Evolutionary conservation across 2,888 invertebrate species (phyloP).

Genomic region (Drosophila paramelanica): DNA sequence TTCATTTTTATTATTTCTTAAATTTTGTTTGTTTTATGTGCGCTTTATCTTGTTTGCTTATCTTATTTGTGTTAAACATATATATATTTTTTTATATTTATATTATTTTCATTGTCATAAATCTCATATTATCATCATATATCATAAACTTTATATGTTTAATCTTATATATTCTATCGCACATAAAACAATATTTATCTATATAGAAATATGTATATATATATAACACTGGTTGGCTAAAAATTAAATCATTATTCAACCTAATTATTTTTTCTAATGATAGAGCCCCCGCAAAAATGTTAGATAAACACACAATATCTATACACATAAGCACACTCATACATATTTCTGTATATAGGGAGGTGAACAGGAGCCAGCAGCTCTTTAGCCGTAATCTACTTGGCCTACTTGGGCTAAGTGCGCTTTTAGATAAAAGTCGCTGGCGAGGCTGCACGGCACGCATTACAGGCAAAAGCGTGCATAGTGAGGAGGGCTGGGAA

Average conservation of each 20-base stretch:
- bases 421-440: slow-evolving; percentile 80
- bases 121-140: no score
- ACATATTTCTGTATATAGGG: slow-evolving; percentile 3
- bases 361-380: slow-evolving; percentile 47
- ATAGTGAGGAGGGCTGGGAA: background rate
- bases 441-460: slow-evolving; percentile 65
- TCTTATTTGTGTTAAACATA: background rate
- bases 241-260: slow-evolving; percentile 27
- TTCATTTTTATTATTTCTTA: no score
- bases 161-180: background rate
- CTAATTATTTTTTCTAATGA: slow-evolving; percentile 36
- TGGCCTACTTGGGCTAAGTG: slow-evolving; percentile 80
- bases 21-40: no score
- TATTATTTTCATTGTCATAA: no score
- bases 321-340: slow-evolving; percentile 1
- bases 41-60: background rate
- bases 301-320: slow-evolving; percentile 12
- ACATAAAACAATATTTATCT: background rate
- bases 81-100: background rate
- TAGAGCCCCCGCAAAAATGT: background rate
- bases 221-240: background rate
- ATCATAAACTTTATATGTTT: background rate
- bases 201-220: background rate
- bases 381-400: slow-evolving; percentile 72
- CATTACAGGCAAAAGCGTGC: slow-evolving; percentile 45